Evolutionary conservation across 2,797 vertebrate species (phyloP).

Genomic region (Carapus acus): DNA sequence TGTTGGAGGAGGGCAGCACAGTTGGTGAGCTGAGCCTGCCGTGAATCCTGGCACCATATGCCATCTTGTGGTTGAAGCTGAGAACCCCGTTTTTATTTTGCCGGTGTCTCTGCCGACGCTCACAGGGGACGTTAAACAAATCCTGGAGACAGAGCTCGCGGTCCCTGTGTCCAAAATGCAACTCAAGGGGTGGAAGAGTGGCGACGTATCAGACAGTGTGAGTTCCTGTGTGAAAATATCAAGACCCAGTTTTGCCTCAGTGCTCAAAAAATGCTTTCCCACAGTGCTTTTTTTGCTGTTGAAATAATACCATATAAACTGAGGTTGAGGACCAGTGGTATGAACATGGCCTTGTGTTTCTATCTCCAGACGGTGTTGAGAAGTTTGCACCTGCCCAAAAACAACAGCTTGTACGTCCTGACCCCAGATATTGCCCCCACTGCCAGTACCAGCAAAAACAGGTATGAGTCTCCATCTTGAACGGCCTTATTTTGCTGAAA

Average conservation of each 20-base stretch:
- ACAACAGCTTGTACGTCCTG: slow-evolving; percentile 98
- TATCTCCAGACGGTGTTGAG: slow-evolving; percentile 83
- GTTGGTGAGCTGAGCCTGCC: slow-evolving; percentile 80
- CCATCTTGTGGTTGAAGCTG: slow-evolving; percentile 22
- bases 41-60: background rate
- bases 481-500: no score
- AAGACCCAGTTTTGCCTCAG: no score
- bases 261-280: no score
- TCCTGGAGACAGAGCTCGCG: slow-evolving; percentile 93
- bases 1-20: slow-evolving; percentile 90
- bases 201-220: slow-evolving; percentile 93
- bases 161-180: slow-evolving; percentile 96
- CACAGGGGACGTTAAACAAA: slow-evolving; percentile 91
- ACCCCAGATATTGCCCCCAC: slow-evolving; percentile 91
- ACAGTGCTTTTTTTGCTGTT: no score
- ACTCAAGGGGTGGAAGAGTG: slow-evolving; percentile 97
- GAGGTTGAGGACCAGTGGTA: no score
- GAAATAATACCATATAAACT: no score
- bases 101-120: slow-evolving; percentile 35
- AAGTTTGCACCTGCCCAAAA: slow-evolving; percentile 98
- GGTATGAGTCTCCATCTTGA: slow-evolving; percentile 67
- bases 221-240: slow-evolving; percentile 73
- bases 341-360: no score
- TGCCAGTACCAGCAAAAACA: slow-evolving; percentile 89
- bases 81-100: background rate